Evolutionary conservation across 2,888 invertebrate genomes (phyloP).

Genomic region (Leptinotarsa juncta): DNA sequence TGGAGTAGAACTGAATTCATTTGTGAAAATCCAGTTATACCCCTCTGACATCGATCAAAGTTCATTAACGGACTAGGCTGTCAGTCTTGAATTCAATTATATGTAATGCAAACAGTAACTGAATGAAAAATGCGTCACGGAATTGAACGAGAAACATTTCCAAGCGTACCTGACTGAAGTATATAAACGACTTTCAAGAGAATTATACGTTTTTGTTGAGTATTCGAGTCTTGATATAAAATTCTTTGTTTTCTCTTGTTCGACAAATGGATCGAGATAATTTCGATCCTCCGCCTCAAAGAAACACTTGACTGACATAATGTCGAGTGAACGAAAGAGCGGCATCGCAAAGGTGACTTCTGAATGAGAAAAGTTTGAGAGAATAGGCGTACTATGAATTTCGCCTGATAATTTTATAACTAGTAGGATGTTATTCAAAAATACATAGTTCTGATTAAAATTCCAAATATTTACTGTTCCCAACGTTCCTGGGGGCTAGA

Average conservation of each 20-base stretch:
- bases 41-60: background rate
- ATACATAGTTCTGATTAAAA: too few species aligned
- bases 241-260: constrained; percentile 7
- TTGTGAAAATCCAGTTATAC: too few species aligned
- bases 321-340: background rate
- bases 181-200: constrained; percentile 3
- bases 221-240: background rate
- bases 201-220: constrained; percentile 6
- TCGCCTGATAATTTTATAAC: background rate
- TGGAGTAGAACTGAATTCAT: background rate
- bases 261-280: constrained; percentile 4
- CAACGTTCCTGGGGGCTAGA: too few species aligned
- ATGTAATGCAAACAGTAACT: background rate
- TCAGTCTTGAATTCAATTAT: background rate
- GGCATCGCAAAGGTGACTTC: background rate
- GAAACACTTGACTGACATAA: background rate
- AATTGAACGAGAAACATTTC: background rate
- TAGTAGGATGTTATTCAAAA: too few species aligned
- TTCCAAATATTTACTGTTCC: too few species aligned
- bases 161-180: background rate
- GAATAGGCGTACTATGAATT: background rate
- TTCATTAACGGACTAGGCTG: background rate
- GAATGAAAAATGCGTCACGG: background rate
- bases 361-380: background rate
- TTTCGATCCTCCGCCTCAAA: background rate